These are phyloP conservation scores for Hydrotaea cyrtoneurina DNA, from an alignment of 2,888 invertebrate genomes.

Conservation along the genomic window DNA sequence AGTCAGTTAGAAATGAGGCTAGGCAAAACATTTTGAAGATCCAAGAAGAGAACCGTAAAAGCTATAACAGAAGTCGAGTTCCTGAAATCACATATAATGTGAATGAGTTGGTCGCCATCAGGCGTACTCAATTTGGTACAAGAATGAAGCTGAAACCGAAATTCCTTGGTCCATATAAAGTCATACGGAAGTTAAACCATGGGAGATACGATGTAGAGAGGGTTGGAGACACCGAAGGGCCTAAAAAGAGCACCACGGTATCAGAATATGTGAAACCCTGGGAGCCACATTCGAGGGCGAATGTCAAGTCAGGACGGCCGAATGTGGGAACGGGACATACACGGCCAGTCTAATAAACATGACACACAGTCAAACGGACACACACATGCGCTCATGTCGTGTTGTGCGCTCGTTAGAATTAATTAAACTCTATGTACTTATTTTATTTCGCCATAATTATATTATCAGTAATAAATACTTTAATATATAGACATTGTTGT, in stretches of 20 bases:
- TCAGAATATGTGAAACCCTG: slow-evolving; percentile 50
- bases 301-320: slow-evolving; percentile 54
- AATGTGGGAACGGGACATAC: slow-evolving; percentile 41
- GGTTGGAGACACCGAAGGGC: slow-evolving; percentile 42
- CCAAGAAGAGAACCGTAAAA: slow-evolving; percentile 41
- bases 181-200: slow-evolving; percentile 21
- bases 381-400: too few relatives aligned
- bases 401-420: too few relatives aligned
- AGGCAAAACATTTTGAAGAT: slow-evolving; percentile 27
- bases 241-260: slow-evolving; percentile 23
- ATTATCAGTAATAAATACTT: too few relatives aligned
- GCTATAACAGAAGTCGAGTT: slow-evolving; percentile 15
- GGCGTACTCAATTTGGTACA: slow-evolving; percentile 48
- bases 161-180: slow-evolving; percentile 47
- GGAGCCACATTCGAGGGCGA: slow-evolving; percentile 49
- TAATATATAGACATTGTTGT: too few relatives aligned
- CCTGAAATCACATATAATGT: slow-evolving; percentile 13
- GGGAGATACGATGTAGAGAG: slow-evolving; percentile 55
- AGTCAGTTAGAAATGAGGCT: slow-evolving; percentile 12
- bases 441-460: too few relatives aligned
- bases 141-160: slow-evolving; percentile 49
- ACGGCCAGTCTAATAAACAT: too few relatives aligned
- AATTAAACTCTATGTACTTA: too few relatives aligned
- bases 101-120: slow-evolving; percentile 49
- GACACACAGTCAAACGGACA: too few relatives aligned